Evolutionary conservation across 2,797 vertebrate species (phyloP).

Genomic region (Enteromius fasciolatus): DNA sequence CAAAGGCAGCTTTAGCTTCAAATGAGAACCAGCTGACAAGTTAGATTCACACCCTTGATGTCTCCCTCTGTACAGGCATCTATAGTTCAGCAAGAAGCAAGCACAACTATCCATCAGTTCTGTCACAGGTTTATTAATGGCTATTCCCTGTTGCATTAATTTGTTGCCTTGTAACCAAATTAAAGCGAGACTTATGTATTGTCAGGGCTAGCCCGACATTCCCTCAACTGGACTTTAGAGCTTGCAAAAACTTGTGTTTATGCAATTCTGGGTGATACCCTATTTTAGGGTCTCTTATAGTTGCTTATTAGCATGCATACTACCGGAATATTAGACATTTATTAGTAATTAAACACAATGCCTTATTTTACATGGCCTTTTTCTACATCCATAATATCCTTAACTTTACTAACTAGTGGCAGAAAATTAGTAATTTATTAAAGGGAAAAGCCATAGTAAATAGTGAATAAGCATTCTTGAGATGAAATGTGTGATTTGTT

Average conservation of each 20-base stretch:
- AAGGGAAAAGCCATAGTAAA: too few relatives aligned
- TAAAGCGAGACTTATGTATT: not conserved
- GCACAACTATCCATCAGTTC: not conserved
- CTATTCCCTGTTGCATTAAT: too few relatives aligned
- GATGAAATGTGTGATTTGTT: not conserved
- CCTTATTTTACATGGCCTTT: too few relatives aligned
- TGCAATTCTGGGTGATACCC: not conserved
- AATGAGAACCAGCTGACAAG: conserved; percentile 42
- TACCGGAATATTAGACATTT: too few relatives aligned
- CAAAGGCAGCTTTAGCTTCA: conserved; percentile 3
- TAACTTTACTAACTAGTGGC: too few relatives aligned
- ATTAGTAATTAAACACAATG: too few relatives aligned
- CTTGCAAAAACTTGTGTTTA: not conserved
- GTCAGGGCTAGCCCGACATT: not conserved
- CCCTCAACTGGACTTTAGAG: not conserved
- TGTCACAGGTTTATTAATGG: conserved; percentile 8
- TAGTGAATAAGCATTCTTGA: not conserved
- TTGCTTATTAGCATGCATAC: too few relatives aligned
- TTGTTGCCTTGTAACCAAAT: not conserved
- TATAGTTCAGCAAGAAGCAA: conserved; percentile 13
- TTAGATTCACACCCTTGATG: conserved; percentile 28
- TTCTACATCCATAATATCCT: too few relatives aligned
- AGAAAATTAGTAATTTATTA: too few relatives aligned
- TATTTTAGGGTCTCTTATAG: too few relatives aligned
- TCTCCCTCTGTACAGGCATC: not conserved